Evolutionary conservation across 2,797 vertebrate genomes (phyloP).

Genomic region (Parauchenoglanis punctatus): DNA sequence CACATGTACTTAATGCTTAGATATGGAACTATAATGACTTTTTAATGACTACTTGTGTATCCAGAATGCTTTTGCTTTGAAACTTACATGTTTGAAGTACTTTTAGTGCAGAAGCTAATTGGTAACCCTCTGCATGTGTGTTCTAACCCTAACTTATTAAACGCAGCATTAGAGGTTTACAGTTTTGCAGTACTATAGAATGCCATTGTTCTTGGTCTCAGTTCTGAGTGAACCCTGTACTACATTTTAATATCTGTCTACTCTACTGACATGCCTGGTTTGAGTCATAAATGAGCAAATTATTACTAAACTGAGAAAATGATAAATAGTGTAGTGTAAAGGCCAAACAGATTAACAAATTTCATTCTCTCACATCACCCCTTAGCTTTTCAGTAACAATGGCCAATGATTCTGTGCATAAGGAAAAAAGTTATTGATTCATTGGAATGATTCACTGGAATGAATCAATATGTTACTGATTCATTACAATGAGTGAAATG

Average conservation of each 20-base stretch:
- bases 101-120: background rate
- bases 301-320: background rate
- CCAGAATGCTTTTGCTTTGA: slow-evolving; percentile 4
- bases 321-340: background rate
- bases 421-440: background rate
- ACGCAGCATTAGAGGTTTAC: background rate
- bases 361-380: background rate
- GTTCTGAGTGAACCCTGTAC: background rate
- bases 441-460: background rate
- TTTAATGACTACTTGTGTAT: slow-evolving; percentile 26
- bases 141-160: slow-evolving; percentile 18
- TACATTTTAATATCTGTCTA: background rate
- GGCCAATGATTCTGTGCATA: background rate
- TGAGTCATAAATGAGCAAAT: background rate
- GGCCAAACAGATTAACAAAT: background rate
- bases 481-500: background rate
- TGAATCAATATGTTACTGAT: background rate
- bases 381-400: background rate
- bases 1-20: slow-evolving; percentile 5
- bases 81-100: background rate
- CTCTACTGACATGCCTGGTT: background rate
- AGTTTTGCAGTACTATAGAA: background rate
- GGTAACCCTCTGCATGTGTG: background rate
- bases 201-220: background rate
- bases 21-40: slow-evolving; percentile 22